Conservation (phyloP, 2,888 invertebrate genomes). For the Temnothorax ravouxi region DNA sequence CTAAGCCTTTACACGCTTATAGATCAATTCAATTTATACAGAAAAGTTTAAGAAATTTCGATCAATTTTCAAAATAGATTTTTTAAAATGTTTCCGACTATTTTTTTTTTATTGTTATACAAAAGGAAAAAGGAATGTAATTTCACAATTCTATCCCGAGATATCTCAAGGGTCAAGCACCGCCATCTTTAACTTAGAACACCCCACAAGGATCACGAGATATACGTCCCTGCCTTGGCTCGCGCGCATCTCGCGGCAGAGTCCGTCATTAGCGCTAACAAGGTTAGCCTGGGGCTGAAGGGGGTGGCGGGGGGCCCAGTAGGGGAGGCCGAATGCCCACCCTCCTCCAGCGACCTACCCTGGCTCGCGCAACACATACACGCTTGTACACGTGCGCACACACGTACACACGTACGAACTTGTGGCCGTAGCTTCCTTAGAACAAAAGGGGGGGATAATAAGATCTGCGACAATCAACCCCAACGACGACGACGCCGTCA, state of each 20-base stretch:
- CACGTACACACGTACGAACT: conserved; percentile 57
- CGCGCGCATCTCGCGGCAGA: conserved; percentile 78
- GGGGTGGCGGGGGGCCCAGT: conserved; percentile 58
- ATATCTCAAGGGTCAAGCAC: conserved; percentile 28
- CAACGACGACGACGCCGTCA: conserved; percentile 73
- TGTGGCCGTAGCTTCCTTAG: conserved; percentile 72
- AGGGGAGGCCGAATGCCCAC: conserved; percentile 58
- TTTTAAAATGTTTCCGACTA: background rate
- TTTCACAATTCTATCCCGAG: background rate
- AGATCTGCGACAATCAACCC: conserved; percentile 85
- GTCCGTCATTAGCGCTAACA: conserved; percentile 85
- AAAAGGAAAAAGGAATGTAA: background rate
- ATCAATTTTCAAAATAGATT: background rate
- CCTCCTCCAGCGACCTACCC: conserved; percentile 67
- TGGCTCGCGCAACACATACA: conserved; percentile 57
- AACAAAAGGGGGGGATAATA: conserved; percentile 84
- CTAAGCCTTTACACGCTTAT: background rate
- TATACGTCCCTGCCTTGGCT: conserved; percentile 69
- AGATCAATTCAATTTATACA: background rate
- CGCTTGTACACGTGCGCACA: conserved; percentile 33
- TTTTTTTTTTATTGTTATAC: background rate
- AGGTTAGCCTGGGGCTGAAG: conserved; percentile 82
- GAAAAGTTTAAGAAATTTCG: background rate
- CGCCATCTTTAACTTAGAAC: conserved; percentile 39
- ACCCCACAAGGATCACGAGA: conserved; percentile 29